Evolutionary conservation across 92 coral and sea anemone genomes (phyloP), one percentile per base, ranked within the genome.

Genomic region (Palythoa grandis): DNA sequence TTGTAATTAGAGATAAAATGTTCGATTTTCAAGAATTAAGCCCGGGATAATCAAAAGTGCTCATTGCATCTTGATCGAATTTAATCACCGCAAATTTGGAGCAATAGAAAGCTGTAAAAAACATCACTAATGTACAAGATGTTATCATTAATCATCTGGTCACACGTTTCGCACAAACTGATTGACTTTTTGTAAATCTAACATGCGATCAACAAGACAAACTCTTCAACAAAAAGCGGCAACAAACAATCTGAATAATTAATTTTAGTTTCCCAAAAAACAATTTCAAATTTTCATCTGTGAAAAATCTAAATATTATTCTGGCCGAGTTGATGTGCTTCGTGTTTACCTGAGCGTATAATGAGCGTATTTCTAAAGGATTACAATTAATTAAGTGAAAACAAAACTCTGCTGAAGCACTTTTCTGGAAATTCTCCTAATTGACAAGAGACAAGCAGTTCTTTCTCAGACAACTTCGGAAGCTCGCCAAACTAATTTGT

Each of bases 301-400:
- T 7, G 56, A 65, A 60, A 63, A 68, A 19, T 37, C 13, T 25
- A n/a, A 61, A 61, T 75, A 50, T 38, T 39, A 23, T 79, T 43
- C 29, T 40, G 74, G 39, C 14, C 74, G 74, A 65, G 43, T 7
- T 20, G 63, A 47, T 80, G 37, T 14, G 50, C 50, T 8, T 50
- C 15, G 23, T 80, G 85, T 80, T 80, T 80, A 80, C 85, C 19
- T 25, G 63, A 65, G 10, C 74, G 25, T 80, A 11, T 80, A 80
- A 80, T 67, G 85, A 80, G 74, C 60, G 37, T 80, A 80, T 80
- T 79, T 68, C 85, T 68, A 39, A 67, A 70, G 85, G 85, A 80
- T 80, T 80, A 68, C 85, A 80, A 80, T 80, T 80, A 80, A 80
- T 80, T 80, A 80, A 80, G 74, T 80, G 63, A 80, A 80, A 80